Percentiles rank a stretch among this genome's conserved stretches.
phyloP scores from a whole-genome alignment of 2,888 invertebrate genomes.

The Eupsilia transversa region DNA sequence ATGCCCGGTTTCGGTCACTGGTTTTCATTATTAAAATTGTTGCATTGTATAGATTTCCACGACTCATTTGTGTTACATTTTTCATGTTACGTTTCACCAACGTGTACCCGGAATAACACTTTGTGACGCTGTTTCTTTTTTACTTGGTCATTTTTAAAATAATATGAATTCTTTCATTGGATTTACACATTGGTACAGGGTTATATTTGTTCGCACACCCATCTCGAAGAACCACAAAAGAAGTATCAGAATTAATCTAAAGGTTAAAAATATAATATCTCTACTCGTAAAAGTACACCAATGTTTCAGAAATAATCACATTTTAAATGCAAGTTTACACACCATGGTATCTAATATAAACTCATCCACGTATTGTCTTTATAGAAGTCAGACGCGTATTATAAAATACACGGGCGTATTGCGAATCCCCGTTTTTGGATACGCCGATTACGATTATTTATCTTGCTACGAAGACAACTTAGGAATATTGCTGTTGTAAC shows the following conservation, averaged over 20 bases:
- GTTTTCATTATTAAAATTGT: no score
- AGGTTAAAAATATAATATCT: background rate
- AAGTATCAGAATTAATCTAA: background rate
- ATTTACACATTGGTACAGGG: background rate
- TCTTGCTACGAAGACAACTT: slow-evolving; percentile 13
- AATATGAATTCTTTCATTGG: background rate
- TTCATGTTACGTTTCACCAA: no score
- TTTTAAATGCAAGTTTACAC: slow-evolving; percentile 61
- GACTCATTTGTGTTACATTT: no score
- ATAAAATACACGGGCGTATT: slow-evolving; percentile 7
- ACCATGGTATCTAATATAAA: slow-evolving; percentile 37
- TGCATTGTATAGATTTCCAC: no score
- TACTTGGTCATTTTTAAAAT: background rate
- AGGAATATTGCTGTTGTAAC: slow-evolving; percentile 21
- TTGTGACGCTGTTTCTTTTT: no score
- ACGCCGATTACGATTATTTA: background rate
- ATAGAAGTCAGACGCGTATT: slow-evolving; percentile 11
- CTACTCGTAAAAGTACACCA: slow-evolving; percentile 33
- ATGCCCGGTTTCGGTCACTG: no score
- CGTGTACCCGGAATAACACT: no score
- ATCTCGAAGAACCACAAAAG: background rate
- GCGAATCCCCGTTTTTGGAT: background rate
- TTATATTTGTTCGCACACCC: background rate
- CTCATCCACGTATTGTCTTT: slow-evolving; percentile 39
- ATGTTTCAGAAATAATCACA: slow-evolving; percentile 43